Conservation (phyloP, 2,113 vertebrate genomes). For the Pseudorectes ferrugineus region DNA sequence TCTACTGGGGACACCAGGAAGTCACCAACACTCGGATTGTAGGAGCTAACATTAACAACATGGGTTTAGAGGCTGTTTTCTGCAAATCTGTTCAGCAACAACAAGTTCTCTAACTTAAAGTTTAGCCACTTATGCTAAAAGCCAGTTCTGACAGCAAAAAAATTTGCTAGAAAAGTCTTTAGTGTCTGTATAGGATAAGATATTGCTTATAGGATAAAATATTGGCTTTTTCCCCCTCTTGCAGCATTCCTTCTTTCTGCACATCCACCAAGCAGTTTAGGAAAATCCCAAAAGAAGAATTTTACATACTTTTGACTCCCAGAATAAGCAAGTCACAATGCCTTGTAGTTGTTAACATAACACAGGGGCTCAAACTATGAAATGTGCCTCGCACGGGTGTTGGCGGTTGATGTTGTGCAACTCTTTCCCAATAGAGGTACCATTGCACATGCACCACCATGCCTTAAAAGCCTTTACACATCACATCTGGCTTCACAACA, state of each 20-base stretch:
- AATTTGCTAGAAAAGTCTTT: background rate
- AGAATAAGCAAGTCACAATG: background rate
- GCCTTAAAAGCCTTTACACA: background rate
- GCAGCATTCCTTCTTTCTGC: background rate
- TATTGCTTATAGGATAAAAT: background rate
- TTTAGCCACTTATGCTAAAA: background rate
- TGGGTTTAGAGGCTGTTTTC: background rate
- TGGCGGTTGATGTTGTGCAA: accelerated
- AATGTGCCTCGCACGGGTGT: background rate
- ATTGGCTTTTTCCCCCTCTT: background rate
- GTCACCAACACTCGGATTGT: background rate
- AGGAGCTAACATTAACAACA: background rate
- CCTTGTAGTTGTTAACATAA: background rate
- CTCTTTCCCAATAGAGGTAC: background rate
- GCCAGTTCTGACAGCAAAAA: background rate
- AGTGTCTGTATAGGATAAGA: background rate
- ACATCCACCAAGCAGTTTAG: background rate
- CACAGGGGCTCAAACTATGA: background rate
- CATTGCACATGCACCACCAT: accelerated
- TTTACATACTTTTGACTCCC: background rate
- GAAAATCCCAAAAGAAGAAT: background rate
- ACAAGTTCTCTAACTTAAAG: background rate
- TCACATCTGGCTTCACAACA: background rate
- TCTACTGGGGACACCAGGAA: accelerated
- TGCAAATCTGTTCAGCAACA: background rate